These are phyloP conservation scores for Eurosta solidaginis DNA, from an alignment of 1,140 invertebrate species.

Conservation along the genomic window DNA sequence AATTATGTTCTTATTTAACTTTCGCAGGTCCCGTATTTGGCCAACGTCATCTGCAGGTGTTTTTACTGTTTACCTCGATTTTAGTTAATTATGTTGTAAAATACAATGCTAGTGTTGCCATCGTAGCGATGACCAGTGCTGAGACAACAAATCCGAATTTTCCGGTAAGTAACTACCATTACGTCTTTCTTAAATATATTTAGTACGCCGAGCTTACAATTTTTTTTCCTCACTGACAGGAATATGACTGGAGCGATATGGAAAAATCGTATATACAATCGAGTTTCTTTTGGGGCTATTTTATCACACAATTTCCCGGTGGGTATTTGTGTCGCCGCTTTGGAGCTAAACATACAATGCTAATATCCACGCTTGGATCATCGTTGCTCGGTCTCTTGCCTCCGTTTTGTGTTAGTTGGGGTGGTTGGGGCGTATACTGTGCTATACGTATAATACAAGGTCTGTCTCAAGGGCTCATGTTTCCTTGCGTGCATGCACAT, in stretches of 20 bases:
- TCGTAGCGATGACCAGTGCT: constrained; percentile 59
- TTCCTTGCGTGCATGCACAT: constrained; percentile 78
- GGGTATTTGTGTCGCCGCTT: constrained; percentile 70
- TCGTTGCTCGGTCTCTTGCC: constrained; percentile 60
- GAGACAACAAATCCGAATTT: constrained; percentile 47
- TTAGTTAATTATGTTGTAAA: constrained; percentile 67
- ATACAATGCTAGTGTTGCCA: constrained; percentile 71
- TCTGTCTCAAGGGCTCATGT: constrained; percentile 76
- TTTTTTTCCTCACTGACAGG: constrained; percentile 49
- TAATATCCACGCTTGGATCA: constrained; percentile 64
- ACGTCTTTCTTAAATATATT: background rate
- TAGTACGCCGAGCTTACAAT: background rate
- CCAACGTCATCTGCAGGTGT: constrained; percentile 68
- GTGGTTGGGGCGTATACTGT: constrained; percentile 67
- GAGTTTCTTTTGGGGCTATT: constrained; percentile 70
- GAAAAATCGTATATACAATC: constrained; percentile 65
- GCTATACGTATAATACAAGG: constrained; percentile 74
- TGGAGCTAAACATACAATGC: constrained; percentile 68
- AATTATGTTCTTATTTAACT: constrained; percentile 6
- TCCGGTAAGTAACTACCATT: constrained; percentile 44
- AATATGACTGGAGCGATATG: constrained; percentile 62
- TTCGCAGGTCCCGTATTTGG: constrained; percentile 61
- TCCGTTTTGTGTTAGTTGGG: constrained; percentile 58
- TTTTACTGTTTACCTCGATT: constrained; percentile 68
- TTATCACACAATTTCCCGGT: constrained; percentile 67